Evolutionary conservation across 2,888 invertebrate genomes (phyloP), one percentile per base, ranked within the genome.

Genomic region (Lasioglossum lativentre): DNA sequence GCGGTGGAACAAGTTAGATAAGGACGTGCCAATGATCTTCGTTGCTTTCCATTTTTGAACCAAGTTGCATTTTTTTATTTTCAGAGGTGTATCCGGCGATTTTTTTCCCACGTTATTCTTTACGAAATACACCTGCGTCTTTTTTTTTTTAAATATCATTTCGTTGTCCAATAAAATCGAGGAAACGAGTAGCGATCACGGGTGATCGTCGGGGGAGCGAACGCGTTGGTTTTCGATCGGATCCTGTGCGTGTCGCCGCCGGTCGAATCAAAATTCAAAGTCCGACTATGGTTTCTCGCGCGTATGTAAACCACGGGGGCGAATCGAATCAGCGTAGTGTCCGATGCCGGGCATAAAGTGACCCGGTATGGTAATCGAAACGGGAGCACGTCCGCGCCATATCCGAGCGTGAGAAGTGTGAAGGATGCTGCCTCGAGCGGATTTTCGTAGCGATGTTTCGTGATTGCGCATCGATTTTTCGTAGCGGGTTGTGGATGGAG

Each of bases 401-500:
- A 59, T 38, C 59, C 59, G 12, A 66, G 75, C 40, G 27, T 42
- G 66, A 76, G 34, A 47, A 68, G 30, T n/a, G 75, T 30, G 52
- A 40, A 66, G 72, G 52, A 68, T 40, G 40, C 16, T 52, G 77
- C 38, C 45, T 34, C 56, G 63, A 27, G 75, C 30, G 76, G 74
- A 85, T 79, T 76, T 81, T 52, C 68, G 71, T 45, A 59, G 66
- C 56, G 42, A 23, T 38, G 82, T 71, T 72, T 77, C 78, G 75
- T 82, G 86, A 87, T 86, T 81, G 83, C 86, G 79, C 82, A 89
- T 86, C 82, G 89, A 89, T 89, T 89, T 89, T 89, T 87, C 83
- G 71, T 38, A 66, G 34, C 34, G 66, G 34, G 19, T 23, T 34
- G 34, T 3, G 66, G 10, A 10, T 19, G 34, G 34, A 1, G 42